phyloP scores from a whole-genome alignment of 1,140 invertebrate species.

The Trichonephila inaurata region DNA sequence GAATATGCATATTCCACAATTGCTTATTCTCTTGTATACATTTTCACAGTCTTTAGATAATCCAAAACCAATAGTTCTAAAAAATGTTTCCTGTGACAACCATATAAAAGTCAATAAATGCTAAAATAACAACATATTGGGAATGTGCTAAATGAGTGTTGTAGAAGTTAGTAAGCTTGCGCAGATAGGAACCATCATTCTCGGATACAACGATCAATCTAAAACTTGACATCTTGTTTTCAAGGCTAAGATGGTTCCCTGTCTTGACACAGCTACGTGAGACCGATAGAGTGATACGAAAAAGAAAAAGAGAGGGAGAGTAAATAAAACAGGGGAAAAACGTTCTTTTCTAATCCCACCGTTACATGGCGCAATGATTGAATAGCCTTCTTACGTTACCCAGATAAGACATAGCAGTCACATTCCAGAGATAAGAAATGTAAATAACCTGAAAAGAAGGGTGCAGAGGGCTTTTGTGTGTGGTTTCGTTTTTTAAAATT shows the following conservation, averaged over 20 bases:
- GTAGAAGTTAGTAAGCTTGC: not conserved
- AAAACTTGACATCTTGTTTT: slow-evolving; percentile 42
- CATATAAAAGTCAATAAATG: not conserved
- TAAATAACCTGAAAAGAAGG: slow-evolving; percentile 39
- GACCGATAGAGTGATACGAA: slow-evolving; percentile 50
- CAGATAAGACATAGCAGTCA: slow-evolving; percentile 34
- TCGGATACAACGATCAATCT: slow-evolving; percentile 50
- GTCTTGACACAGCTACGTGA: slow-evolving; percentile 64
- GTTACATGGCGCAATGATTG: slow-evolving; percentile 64
- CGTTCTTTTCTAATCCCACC: slow-evolving; percentile 47
- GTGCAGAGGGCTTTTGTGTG: not conserved
- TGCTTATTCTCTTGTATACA: too few relatives aligned
- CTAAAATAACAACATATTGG: not conserved
- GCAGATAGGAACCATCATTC: not conserved
- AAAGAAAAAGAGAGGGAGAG: not conserved
- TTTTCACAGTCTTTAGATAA: too few relatives aligned
- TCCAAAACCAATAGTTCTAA: too few relatives aligned
- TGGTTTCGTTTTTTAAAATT: too few relatives aligned
- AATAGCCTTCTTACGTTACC: slow-evolving; percentile 58
- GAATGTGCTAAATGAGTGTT: not conserved
- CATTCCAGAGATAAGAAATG: slow-evolving; percentile 28
- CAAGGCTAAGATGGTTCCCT: slow-evolving; percentile 6
- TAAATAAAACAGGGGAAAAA: slow-evolving; percentile 1
- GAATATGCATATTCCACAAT: too few relatives aligned
- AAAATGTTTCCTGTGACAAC: too few relatives aligned